phyloP scores from a whole-genome alignment of 2,113 vertebrate genomes.

The Campylomormyrus numenius region DNA sequence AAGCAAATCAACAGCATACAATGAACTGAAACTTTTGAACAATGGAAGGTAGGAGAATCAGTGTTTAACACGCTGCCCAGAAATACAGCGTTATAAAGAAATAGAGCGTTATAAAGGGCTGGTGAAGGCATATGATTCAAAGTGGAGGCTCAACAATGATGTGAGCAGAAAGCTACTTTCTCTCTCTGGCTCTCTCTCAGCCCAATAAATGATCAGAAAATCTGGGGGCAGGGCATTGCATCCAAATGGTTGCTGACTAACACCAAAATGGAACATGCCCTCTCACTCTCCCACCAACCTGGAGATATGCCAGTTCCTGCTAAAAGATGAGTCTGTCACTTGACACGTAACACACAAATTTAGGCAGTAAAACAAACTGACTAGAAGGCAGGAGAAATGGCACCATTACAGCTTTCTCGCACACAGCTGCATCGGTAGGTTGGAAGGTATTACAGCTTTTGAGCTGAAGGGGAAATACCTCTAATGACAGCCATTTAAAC shows the following conservation, averaged over 20 bases:
- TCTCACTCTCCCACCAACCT: background rate
- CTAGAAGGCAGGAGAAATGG: background rate
- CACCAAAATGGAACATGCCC: background rate
- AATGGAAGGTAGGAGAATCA: background rate
- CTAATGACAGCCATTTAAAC: background rate
- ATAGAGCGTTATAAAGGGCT: background rate
- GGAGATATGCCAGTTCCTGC: background rate
- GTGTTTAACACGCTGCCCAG: background rate
- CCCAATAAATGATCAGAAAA: background rate
- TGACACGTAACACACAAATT: background rate
- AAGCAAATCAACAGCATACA: background rate
- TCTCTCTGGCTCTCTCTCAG: background rate
- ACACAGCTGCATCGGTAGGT: background rate
- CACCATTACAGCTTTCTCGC: background rate
- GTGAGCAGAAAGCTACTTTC: background rate
- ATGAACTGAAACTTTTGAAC: background rate
- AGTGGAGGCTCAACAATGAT: background rate
- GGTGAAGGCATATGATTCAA: background rate
- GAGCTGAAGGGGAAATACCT: background rate
- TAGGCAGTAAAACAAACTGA: background rate
- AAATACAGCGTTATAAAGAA: background rate
- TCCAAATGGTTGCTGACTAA: background rate
- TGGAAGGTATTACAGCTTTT: background rate
- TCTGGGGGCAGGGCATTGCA: background rate
- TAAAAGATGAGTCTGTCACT: background rate